Evolutionary conservation across 1,140 invertebrate genomes (phyloP), one percentile per base, ranked within the genome.

Genomic region (Bacillus rossius): DNA sequence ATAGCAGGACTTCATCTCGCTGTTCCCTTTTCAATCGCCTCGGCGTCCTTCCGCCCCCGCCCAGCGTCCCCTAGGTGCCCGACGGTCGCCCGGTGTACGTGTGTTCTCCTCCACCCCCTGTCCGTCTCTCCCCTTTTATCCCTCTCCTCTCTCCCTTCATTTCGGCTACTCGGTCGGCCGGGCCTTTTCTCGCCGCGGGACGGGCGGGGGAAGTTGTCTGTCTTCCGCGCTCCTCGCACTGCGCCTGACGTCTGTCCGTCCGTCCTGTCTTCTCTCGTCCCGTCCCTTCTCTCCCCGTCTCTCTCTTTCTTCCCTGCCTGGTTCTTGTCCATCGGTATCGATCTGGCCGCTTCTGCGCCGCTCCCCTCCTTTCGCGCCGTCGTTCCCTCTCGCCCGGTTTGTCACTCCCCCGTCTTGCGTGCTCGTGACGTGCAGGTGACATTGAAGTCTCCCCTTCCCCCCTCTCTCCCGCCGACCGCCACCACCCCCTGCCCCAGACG

Each of bases 391-490:
- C 10, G 5, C 5, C 29, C 29, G 5, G 29, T 4, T 34, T 34
- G 29, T 34, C 29, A 34, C 29, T 34, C 29, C 29, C n/a, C 29
- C 19, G 53, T 40, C 53, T 37, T 43, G 37, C 43, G 37, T 55
- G 53, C 38, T 43, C 17, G 42, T 55, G 53, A 55, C 53, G 34
- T 34, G 40, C 53, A 55, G 53, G 53, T 55, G 53, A 55, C 53
- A 40, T 20, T 40, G 40, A 17, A 17, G 29, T 23, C 16, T 23
- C 34, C n/a, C 41, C 40, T 20, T 16, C 40, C 43, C 40, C 23
- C 53, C 45, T 41, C 19, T 17, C 40, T 25, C 29, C n/a, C 26
- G 17, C 10, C 2, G 4, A 7, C 29, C 29, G 10, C 5, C 29
- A 34, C 40, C 45, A 19, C 37, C 53, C 43, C 53, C 23, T 40